These are phyloP conservation scores for Geotrypetes seraphini DNA, from an alignment of 2,797 vertebrate species.

Conservation along the genomic window DNA sequence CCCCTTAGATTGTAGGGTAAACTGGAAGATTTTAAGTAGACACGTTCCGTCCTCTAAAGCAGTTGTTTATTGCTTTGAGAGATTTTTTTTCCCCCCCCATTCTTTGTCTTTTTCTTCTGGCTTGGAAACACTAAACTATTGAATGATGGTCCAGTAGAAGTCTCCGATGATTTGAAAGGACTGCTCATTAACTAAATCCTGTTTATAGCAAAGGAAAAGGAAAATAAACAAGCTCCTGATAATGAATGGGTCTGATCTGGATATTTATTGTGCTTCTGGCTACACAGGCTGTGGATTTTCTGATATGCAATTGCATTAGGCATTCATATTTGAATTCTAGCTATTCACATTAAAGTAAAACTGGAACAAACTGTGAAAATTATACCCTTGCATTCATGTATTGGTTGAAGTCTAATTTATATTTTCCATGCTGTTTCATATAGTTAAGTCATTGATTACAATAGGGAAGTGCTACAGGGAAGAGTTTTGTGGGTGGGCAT, in stretches of 20 bases:
- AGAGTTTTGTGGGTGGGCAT: background rate
- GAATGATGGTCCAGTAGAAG: too few species aligned
- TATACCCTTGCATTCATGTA: background rate
- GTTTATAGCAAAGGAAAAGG: background rate
- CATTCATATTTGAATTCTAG: background rate
- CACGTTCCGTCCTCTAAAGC: too few species aligned
- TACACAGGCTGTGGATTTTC: background rate
- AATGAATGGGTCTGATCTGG: background rate
- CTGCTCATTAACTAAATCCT: background rate
- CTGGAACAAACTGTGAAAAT: background rate
- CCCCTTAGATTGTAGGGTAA: too few species aligned
- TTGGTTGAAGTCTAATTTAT: background rate
- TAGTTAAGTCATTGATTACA: too few species aligned
- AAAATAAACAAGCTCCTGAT: background rate
- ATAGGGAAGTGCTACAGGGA: too few species aligned
- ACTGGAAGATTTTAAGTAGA: background rate
- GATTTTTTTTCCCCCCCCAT: too few species aligned
- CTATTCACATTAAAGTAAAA: background rate
- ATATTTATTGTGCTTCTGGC: background rate
- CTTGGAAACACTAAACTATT: too few species aligned
- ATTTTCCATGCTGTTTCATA: too few species aligned
- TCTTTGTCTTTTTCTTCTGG: too few species aligned
- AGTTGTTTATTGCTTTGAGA: too few species aligned
- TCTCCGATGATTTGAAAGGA: background rate
- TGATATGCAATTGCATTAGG: background rate